Evolutionary conservation across 2,113 vertebrate genomes (phyloP), one percentile per base, ranked within the genome.

Genomic region (Trichomycterus rosablanca): DNA sequence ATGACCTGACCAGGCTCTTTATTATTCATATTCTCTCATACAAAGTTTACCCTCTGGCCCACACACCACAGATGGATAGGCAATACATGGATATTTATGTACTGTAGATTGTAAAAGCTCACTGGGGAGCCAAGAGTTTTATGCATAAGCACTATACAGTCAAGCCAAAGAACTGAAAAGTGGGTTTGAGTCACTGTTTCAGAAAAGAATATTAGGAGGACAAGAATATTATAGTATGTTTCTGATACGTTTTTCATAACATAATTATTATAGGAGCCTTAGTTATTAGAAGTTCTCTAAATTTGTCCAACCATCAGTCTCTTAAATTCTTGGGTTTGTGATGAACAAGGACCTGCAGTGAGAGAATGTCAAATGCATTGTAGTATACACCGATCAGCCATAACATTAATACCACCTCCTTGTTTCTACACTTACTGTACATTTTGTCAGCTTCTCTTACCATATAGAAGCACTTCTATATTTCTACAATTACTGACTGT

Each of bases 1-100:
- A 69, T 69, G 19, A 59, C 45, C 19, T 53, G 9, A 12, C 15
- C 63, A 50, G 46, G 5, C 53, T 28, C 52, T 72, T 68, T 7
- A 67, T 26, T 49, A 32, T 61, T 70, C 43, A 65, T 30, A 54
- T 44, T 30, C 16, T 45, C 15, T 2, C 32, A 39, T 40, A 48
- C 34, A 37, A 46, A 43, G 43, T 28, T 56, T 3, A 22, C n/a
- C 42, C 8, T n/a, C 20, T 46, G 51, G 62, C 52, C 62, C 32
- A 26, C 43, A 24, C 42, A 48, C 16, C 23, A 40, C 52, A 56
- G 62, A 48, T 64, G 32, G 51, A 46, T 48, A 35, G 40, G 37
- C 19, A 34, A 54, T 45, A 39, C n/a, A 64, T 48, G 30, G 51
- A 39, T 46, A 40, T 56, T 65, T 49, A 39, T 65, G 63, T n/a